Evolutionary conservation across 2,113 vertebrate genomes (phyloP).

Genomic region (Oenanthe oenanthe): DNA sequence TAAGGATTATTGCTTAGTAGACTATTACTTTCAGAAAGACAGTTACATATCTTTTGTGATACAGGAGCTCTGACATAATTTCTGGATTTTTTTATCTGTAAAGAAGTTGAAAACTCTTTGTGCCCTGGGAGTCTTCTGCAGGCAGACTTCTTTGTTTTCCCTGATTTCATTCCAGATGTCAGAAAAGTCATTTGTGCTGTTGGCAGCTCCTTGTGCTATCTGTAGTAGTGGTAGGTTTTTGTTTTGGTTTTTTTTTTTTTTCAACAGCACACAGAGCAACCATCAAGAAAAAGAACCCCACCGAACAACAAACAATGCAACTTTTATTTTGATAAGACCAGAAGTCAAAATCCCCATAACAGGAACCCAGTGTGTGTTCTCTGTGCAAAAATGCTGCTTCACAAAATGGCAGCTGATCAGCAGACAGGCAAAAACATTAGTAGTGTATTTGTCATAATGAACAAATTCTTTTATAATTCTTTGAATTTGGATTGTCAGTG

Average conservation of each 20-base stretch:
- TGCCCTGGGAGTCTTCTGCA: slow-evolving; percentile 6
- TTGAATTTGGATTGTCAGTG: neutral
- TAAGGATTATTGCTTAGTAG: neutral
- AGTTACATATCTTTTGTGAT: neutral
- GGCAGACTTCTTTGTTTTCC: slow-evolving; percentile 15
- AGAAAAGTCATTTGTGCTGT: slow-evolving; percentile 19
- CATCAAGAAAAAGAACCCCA: rapidly evolving
- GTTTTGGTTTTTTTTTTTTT: neutral
- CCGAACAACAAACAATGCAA: neutral
- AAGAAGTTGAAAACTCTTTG: neutral
- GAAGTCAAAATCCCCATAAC: neutral
- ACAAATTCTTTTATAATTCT: neutral
- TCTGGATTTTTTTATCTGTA: slow-evolving; percentile 2
- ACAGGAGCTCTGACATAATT: neutral
- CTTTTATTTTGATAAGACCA: slow-evolving; percentile 10
- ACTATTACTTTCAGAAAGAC: neutral
- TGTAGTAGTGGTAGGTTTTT: neutral
- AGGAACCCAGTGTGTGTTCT: neutral
- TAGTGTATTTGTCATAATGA: neutral
- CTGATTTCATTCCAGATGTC: slow-evolving; percentile 46
- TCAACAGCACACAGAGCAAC: neutral
- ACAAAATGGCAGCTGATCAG: neutral
- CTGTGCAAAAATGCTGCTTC: neutral
- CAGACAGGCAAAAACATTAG: neutral
- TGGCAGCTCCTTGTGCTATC: slow-evolving; percentile 10